Base-by-base conservation (phyloP, 1,140 invertebrate genomes). In the Olivierus martensii region DNA sequence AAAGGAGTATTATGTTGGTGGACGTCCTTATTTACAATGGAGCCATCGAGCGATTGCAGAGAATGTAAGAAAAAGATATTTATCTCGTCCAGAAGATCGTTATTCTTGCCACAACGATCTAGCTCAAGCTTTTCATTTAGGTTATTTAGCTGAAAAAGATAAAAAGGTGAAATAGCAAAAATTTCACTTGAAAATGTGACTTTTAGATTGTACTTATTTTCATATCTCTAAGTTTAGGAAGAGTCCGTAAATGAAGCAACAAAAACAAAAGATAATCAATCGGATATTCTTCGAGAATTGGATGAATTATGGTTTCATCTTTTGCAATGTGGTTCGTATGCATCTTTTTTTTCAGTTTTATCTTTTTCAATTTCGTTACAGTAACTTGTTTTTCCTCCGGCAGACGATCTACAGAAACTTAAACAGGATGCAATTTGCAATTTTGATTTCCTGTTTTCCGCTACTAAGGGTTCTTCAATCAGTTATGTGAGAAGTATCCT, bases 381-480 rank as follows among this genome's bases (percentile, higher is more conserved):
- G 17, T 15, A 41, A 28, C 28, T 28, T 45, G 12, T 45, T 19
- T 45, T 45, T 19, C 17, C 17, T 45, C 17, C 62, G 46, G 3
- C 49, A 67, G 69, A 65, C 45, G 63, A 70, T 36, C 57, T 62
- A 7, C 79, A 80, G 18, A 75, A 78, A 1, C 70, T 90, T 34
- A 89, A 89, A 65, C 79, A 82, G 58, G 67, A 87, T 18, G 82
- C 84, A 36, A 79, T 89, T 21, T 88, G 85, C 65, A 87, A 87
- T 63, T 89, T 89, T 63, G 85, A 89, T 68, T 89, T 88, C 65
- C 73, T 89, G 19, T 69, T 87, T n/a, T 84, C 84, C 28, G 79
- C 82, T 47, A 82, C 84, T 0, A 82, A 87, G 73, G 85, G 83
- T 38, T 80, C 84, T 10, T 87, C 84, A 0, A 79, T 89, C 36